Percentiles rank a stretch among this genome's conserved stretches.
phyloP scores from a whole-genome alignment of 37 sponge, comb jelly and placozoan species.

The Cliona cf. orientalis region DNA sequence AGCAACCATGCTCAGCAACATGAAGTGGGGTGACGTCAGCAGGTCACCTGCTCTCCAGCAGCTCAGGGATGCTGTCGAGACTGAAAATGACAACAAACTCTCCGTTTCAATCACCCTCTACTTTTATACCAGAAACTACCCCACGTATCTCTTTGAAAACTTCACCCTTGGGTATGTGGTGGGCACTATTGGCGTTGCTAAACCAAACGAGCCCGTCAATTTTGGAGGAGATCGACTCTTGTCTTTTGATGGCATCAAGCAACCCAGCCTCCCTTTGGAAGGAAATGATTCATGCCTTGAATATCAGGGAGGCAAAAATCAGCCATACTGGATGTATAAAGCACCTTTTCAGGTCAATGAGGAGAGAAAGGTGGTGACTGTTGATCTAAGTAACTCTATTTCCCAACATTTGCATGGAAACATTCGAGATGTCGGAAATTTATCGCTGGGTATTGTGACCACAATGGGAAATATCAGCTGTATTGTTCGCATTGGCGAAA shows the following conservation, averaged over 20 bases:
- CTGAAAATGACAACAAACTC: neutral
- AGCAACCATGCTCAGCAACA: constrained; percentile 18
- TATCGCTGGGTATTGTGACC: neutral
- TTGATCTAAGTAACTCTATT: constrained; percentile 31
- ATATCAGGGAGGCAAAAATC: neutral
- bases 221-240: constrained; percentile 28
- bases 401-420: neutral
- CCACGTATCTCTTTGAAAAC: neutral
- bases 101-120: constrained; percentile 26
- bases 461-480: no score
- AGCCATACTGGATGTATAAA: constrained; percentile 8
- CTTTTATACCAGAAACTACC: constrained; percentile 11
- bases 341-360: constrained; percentile 31
- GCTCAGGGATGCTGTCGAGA: constrained; percentile 4
- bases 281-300: neutral
- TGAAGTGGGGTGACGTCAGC: constrained; percentile 8
- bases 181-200: constrained; percentile 36
- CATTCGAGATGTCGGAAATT: constrained; percentile 4
- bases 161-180: neutral
- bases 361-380: neutral
- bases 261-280: neutral
- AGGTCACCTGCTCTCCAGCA: neutral
- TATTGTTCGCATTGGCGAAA: no score
- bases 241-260: neutral
- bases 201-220: constrained; percentile 13